Evolutionary conservation across 53 echinoderm and acorn worm species (phyloP).

Genomic region (Antedon mediterranea): DNA sequence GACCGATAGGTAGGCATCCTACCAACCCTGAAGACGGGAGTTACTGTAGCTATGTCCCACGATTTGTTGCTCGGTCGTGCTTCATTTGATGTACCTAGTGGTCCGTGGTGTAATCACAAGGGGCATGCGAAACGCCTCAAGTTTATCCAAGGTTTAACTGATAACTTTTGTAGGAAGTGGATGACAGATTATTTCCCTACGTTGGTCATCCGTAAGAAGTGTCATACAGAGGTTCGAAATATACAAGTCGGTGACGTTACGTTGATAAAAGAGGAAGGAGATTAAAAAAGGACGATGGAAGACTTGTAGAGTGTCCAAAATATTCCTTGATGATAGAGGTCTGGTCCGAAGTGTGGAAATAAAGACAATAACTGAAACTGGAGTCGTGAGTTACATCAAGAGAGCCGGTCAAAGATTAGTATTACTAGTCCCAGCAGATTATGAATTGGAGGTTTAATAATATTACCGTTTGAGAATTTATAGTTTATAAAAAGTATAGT

Average conservation of each 20-base stretch:
- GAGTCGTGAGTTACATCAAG: neutral
- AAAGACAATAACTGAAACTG: neutral
- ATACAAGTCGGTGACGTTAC: neutral
- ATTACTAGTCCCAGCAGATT: neutral
- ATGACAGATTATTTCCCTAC: neutral
- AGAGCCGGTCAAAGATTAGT: neutral
- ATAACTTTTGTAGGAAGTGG: neutral
- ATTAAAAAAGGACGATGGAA: neutral
- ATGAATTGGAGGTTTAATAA: neutral
- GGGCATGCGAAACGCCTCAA: neutral
- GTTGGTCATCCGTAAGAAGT: neutral
- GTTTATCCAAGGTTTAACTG: neutral
- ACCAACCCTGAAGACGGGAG: no score
- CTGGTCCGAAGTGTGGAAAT: neutral
- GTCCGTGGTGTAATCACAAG: neutral
- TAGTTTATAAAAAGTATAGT: no score
- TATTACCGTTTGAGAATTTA: no score
- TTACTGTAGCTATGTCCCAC: no score
- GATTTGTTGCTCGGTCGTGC: neutral
- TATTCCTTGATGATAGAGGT: neutral
- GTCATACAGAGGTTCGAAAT: neutral
- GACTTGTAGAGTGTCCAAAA: neutral
- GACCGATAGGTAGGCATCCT: no score
- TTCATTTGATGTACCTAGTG: neutral
- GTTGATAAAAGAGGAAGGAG: neutral